Percentiles rank a stretch among this genome's conserved stretches.
phyloP scores from a whole-genome alignment of 2,888 invertebrate species.

The Polyploca ridens region DNA sequence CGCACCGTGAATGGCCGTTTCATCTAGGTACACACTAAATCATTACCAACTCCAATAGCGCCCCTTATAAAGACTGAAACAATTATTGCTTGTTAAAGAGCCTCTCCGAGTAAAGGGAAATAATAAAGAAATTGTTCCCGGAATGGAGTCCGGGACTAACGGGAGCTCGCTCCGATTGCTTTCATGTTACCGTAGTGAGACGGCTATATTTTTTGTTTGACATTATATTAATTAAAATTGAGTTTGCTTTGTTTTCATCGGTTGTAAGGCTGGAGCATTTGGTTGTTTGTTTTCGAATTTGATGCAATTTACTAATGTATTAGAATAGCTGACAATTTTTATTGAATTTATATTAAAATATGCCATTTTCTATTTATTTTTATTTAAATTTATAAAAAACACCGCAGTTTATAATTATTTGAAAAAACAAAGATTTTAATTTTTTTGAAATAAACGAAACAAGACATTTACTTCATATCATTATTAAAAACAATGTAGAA shows the following conservation, averaged over 20 bases:
- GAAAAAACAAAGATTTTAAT: too few relatives aligned
- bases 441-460: too few relatives aligned
- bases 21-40: conserved; percentile 35
- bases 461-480: too few relatives aligned
- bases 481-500: too few relatives aligned
- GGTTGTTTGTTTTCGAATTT: neutral
- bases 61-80: conserved; percentile 57
- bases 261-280: neutral
- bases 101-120: conserved; percentile 48
- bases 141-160: conserved; percentile 11
- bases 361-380: too few relatives aligned
- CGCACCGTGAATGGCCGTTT: conserved; percentile 21
- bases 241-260: neutral
- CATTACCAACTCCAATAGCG: conserved; percentile 37
- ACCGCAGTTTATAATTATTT: too few relatives aligned
- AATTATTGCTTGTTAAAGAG: conserved; percentile 68
- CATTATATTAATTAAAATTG: conserved; percentile 16
- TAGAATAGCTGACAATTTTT: too few relatives aligned
- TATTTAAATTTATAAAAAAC: too few relatives aligned
- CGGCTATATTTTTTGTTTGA: conserved; percentile 34
- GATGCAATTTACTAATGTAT: neutral
- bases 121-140: conserved; percentile 53
- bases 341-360: too few relatives aligned
- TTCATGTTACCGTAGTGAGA: conserved; percentile 45
- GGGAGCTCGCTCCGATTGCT: conserved; percentile 41